These are phyloP conservation scores for Hemistola chrysoprasaria DNA, from an alignment of 2,888 invertebrate species.

Conservation along the genomic window DNA sequence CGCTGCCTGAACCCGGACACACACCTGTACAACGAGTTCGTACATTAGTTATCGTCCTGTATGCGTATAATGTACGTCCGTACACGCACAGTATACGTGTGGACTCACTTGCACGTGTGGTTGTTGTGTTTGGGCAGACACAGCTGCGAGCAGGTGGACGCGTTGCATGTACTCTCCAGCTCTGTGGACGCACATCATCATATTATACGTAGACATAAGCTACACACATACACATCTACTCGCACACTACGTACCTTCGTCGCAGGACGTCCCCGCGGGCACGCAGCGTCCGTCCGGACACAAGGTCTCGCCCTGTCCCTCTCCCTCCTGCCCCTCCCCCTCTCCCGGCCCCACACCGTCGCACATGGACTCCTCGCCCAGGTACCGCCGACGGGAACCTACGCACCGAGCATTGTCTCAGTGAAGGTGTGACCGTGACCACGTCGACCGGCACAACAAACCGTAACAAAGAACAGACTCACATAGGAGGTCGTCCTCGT, in stretches of 20 bases:
- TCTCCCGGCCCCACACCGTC: no score
- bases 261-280: constrained; percentile 42
- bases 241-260: constrained; percentile 33
- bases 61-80: no score
- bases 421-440: no score
- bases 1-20: constrained; percentile 84
- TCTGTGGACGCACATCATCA: no score
- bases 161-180: constrained; percentile 75
- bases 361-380: constrained; percentile 29
- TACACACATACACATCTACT: no score
- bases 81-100: no score
- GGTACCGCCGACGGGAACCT: constrained; percentile 36
- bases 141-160: constrained; percentile 90
- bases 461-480: no score
- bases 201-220: no score
- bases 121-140: constrained; percentile 82
- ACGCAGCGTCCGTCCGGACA: constrained; percentile 66
- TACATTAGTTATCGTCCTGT: no score
- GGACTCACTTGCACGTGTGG: constrained; percentile 69
- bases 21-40: constrained; percentile 86
- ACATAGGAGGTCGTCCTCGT: constrained; percentile 74
- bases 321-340: constrained; percentile 50
- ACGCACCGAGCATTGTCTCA: no score
- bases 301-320: constrained; percentile 33
- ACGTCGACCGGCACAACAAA: no score